Percentiles rank a stretch among this genome's conserved stretches.
Evolutionary conservation across 2,888 invertebrate species (phyloP).

Genomic region (Leuctra nigra): DNA sequence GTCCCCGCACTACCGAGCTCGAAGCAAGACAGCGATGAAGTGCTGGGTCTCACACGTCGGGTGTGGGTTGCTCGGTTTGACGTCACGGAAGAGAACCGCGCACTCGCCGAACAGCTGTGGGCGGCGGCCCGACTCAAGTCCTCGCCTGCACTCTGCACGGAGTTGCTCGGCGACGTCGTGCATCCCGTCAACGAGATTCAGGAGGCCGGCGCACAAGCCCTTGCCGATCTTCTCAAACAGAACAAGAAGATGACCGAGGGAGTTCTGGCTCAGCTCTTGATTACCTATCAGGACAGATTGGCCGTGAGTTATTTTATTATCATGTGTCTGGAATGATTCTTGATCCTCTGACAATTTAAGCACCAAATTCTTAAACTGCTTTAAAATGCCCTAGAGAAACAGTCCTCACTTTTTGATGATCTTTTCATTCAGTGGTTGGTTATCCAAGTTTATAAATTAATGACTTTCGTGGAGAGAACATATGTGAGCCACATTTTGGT

Average conservation of each 20-base stretch:
- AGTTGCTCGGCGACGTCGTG: conserved; percentile 62
- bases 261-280: conserved; percentile 58
- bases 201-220: conserved; percentile 71
- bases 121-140: conserved; percentile 46
- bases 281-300: conserved; percentile 68
- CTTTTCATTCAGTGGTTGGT: too few relatives aligned
- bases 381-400: too few relatives aligned
- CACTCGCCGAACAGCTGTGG: conserved; percentile 59
- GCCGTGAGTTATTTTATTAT: conserved; percentile 51
- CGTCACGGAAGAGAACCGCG: conserved; percentile 63
- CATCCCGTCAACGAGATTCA: conserved; percentile 79
- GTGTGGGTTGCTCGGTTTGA: conserved; percentile 83
- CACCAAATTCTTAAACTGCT: too few relatives aligned
- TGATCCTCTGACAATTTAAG: too few relatives aligned
- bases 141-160: conserved; percentile 45
- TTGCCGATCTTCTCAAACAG: conserved; percentile 58
- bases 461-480: too few relatives aligned
- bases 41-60: conserved; percentile 57
- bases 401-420: too few relatives aligned
- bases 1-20: conserved; percentile 54
- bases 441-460: too few relatives aligned
- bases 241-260: conserved; percentile 47
- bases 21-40: conserved; percentile 51
- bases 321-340: too few relatives aligned
- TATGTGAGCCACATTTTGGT: too few relatives aligned